A percentile compares a stretch with the other conserved stretches of the same genome.
Conservation (phyloP, 2,113 vertebrate genomes). For the Thalassarche chlororhynchos region DNA sequence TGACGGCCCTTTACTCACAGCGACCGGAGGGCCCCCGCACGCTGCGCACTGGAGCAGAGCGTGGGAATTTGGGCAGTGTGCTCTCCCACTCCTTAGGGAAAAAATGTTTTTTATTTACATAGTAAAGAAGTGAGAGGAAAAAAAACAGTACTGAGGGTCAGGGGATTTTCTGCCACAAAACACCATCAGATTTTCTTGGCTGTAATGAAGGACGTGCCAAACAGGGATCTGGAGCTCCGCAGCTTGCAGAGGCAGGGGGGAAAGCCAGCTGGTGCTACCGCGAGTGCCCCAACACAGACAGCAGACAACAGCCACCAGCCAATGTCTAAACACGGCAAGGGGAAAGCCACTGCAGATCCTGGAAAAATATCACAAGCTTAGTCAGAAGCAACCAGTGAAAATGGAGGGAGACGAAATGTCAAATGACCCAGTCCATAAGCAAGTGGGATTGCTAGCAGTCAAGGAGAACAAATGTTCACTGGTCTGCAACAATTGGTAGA, state of each 20-base stretch:
- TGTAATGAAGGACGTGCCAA: background rate
- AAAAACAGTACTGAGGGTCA: background rate
- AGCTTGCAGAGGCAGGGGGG: background rate
- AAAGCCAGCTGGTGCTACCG: background rate
- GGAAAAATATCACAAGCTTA: background rate
- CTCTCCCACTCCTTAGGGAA: background rate
- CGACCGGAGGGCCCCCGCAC: fast-evolving
- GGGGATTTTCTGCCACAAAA: background rate
- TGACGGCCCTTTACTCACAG: background rate
- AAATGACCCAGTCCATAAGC: background rate
- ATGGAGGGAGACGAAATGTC: background rate
- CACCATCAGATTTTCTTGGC: background rate
- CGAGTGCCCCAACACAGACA: background rate
- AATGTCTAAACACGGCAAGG: background rate
- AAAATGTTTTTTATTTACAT: background rate
- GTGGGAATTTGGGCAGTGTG: background rate
- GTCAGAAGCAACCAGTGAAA: background rate
- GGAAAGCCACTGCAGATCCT: background rate
- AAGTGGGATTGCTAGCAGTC: background rate
- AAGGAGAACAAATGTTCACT: background rate
- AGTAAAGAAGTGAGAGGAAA: background rate
- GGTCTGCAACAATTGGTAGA: background rate
- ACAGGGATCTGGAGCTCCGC: background rate
- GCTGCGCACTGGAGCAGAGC: background rate
- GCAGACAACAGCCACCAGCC: background rate